phyloP scores from a whole-genome alignment of 2,113 vertebrate species.

The Megaceryle torquata region DNA sequence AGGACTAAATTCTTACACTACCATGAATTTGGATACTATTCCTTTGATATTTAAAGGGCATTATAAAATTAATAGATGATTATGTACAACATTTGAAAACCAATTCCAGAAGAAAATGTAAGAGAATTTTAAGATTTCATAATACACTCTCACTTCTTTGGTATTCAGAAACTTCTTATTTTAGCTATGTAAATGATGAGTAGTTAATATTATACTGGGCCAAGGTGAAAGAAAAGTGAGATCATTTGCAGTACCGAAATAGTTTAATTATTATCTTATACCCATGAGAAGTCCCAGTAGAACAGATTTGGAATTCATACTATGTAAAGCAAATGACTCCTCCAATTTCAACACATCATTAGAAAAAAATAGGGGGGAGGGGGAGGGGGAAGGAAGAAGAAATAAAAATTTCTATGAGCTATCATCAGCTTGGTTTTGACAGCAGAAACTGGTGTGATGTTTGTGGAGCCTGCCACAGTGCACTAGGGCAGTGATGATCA shows the following conservation, averaged over 20 bases:
- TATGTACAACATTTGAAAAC: background rate
- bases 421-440: background rate
- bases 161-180: constrained; percentile 43
- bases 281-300: constrained; percentile 1
- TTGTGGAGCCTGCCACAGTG: background rate
- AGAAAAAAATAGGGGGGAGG: background rate
- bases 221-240: constrained; percentile 39
- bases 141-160: background rate
- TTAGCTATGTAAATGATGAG: constrained; percentile 45
- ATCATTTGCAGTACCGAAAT: constrained; percentile 40
- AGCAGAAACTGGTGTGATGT: background rate
- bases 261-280: constrained; percentile 46
- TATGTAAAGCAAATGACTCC: constrained; percentile 39
- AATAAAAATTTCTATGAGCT: background rate
- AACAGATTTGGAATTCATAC: constrained; percentile 36
- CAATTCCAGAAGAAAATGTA: background rate
- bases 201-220: constrained; percentile 23
- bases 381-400: background rate
- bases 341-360: constrained; percentile 38
- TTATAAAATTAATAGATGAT: background rate
- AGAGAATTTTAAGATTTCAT: background rate
- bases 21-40: background rate
- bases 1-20: background rate
- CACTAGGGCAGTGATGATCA: background rate
- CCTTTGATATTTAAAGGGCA: background rate